phyloP scores from a whole-genome alignment of 2,888 invertebrate genomes.

The Epistrophe eligans region DNA sequence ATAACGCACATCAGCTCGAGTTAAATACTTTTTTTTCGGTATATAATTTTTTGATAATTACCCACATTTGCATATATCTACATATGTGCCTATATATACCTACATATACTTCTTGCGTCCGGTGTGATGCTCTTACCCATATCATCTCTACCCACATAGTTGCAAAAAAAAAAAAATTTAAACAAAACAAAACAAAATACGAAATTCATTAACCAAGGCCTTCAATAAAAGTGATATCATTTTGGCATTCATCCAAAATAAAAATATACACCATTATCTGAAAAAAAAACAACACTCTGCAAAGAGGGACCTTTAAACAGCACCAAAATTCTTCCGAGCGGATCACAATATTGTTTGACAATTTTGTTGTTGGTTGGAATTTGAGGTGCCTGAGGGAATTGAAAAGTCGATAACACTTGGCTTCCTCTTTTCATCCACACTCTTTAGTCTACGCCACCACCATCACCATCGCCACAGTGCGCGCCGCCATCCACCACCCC shows the following conservation, averaged over 20 bases:
- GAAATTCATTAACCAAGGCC: slow-evolving; percentile 51
- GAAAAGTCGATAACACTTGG: slow-evolving; percentile 10
- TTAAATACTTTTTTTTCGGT: slow-evolving; percentile 1
- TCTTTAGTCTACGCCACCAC: not conserved
- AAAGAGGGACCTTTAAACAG: slow-evolving; percentile 10
- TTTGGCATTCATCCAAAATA: slow-evolving; percentile 55
- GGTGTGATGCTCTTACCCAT: no score
- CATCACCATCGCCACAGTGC: not conserved
- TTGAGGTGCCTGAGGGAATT: not conserved
- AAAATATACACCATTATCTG: slow-evolving; percentile 3
- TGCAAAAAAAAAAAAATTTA: not conserved
- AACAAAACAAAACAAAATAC: not conserved
- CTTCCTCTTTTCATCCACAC: not conserved
- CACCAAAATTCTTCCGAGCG: slow-evolving; percentile 10
- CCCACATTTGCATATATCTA: not conserved
- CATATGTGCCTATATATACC: no score
- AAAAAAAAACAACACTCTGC: not conserved
- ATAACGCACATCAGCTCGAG: no score
- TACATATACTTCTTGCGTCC: not conserved
- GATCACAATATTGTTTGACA: slow-evolving; percentile 16
- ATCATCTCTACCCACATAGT: slow-evolving; percentile 1
- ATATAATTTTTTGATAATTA: slow-evolving; percentile 16
- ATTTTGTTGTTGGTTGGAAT: not conserved
- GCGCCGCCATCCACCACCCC: not conserved
- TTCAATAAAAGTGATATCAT: slow-evolving; percentile 49